phyloP scores from a whole-genome alignment of 2,888 invertebrate genomes.

The Apodemia zela region DNA sequence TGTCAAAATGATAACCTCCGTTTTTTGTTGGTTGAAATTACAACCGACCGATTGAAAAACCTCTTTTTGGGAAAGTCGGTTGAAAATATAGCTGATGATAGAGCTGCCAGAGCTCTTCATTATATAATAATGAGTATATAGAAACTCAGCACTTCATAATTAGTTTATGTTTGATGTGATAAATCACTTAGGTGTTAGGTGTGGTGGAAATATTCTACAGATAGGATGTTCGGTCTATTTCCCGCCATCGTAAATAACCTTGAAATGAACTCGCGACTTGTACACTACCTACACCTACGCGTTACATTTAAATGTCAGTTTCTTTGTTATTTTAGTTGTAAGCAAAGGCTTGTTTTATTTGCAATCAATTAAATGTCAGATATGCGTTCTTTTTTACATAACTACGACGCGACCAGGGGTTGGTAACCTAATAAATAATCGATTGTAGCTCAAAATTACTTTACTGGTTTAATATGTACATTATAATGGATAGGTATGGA shows the following conservation, averaged over 20 bases:
- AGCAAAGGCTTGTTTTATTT: not conserved
- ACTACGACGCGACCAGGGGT: not conserved
- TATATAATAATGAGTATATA: too few relatives aligned
- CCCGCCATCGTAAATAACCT: slow-evolving; percentile 66
- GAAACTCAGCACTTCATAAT: too few relatives aligned
- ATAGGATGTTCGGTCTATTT: slow-evolving; percentile 44
- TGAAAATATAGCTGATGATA: too few relatives aligned
- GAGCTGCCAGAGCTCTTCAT: too few relatives aligned
- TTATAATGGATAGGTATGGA: too few relatives aligned
- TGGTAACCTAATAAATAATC: not conserved
- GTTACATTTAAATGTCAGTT: slow-evolving; percentile 51
- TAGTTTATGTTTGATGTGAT: too few relatives aligned
- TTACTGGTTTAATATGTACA: not conserved
- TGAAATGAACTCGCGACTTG: slow-evolving; percentile 53
- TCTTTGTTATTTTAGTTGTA: slow-evolving; percentile 1
- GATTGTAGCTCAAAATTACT: not conserved
- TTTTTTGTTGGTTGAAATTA: too few relatives aligned
- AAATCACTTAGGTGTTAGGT: too few relatives aligned
- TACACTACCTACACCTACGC: slow-evolving; percentile 43
- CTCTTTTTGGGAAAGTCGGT: too few relatives aligned
- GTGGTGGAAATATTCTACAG: not conserved
- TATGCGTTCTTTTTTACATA: not conserved
- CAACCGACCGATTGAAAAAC: too few relatives aligned
- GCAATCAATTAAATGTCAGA: not conserved
- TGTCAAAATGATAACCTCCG: too few relatives aligned